Evolutionary conservation across 1,140 invertebrate species (phyloP), one percentile per base, ranked within the genome.

Genomic region (Apis florea): DNA sequence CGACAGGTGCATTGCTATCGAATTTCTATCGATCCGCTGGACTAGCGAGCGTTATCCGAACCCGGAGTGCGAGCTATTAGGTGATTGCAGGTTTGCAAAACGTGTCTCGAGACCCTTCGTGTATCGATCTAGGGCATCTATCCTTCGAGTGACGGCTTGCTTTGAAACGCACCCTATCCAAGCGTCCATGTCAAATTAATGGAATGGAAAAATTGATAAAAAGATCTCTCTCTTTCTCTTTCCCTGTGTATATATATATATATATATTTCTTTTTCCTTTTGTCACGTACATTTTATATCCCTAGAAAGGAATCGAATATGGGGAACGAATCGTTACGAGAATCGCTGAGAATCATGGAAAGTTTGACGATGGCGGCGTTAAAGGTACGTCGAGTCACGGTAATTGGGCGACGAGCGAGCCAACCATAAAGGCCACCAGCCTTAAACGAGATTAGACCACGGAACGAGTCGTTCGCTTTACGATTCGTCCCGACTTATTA

Each of bases 61-160:
- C 49, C 51, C 72, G 56, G 63, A 58, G 56, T 49, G 31, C 59
- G 68, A 26, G n/a, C 79, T 63, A 85, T 85, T 85, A 82, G 68
- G 72, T 77, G 78, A 85, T 84, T 85, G 78, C 72, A 67, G 72
- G 83, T 72, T 82, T 77, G 79, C 84, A 82, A 85, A 85, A 85
- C 69, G 47, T 73, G 70, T 54, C 64, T 68, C 26, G n/a, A 21
- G 13, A 2, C 31, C 15, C n/a, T 61, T 19, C 51, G 26, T 26
- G 54, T 71, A n/a, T 53, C 53, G 19, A 2, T n/a, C n/a, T n/a
- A 54, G 31, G 0, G 5, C 53, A 19, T 71, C 69, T 56, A 71
- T 19, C 51, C 19, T 71, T 13, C 26, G 12, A 21, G 2, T 21
- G 70, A 1, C 12, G 51, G 53, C 17, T 15, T 12, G 2, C 54